phyloP scores from a whole-genome alignment of 2,797 vertebrate genomes.

The Tinamus major region DNA sequence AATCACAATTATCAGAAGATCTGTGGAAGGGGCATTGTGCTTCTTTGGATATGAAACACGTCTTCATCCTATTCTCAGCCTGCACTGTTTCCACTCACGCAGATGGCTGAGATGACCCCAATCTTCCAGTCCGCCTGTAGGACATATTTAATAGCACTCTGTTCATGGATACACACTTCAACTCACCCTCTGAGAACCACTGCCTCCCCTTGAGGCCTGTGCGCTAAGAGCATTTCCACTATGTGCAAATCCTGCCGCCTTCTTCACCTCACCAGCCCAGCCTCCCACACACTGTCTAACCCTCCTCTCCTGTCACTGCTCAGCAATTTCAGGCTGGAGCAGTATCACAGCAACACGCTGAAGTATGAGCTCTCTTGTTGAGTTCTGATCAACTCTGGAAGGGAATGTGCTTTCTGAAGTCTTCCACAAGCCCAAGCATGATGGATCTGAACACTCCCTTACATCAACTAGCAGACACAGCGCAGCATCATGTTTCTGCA shows the following conservation, averaged over 20 bases:
- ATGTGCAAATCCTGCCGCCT: fast-evolving
- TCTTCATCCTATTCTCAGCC: background rate
- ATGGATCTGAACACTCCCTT: background rate
- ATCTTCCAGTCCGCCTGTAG: background rate
- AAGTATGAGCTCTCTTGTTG: fast-evolving
- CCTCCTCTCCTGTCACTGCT: background rate
- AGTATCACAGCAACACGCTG: fast-evolving
- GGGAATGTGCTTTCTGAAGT: background rate
- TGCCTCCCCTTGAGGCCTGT: fast-evolving
- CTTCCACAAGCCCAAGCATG: background rate
- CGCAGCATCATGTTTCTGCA: background rate
- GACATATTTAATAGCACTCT: background rate
- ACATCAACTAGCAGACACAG: background rate
- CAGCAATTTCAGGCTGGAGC: background rate
- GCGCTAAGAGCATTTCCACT: background rate
- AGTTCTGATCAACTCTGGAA: background rate
- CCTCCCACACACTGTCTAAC: fast-evolving
- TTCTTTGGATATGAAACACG: background rate
- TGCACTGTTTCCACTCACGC: background rate
- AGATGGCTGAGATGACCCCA: background rate
- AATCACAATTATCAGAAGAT: background rate
- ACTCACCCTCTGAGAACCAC: background rate
- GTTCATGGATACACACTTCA: fast-evolving
- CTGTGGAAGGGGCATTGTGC: fast-evolving
- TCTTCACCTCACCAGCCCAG: background rate